phyloP scores from a whole-genome alignment of 2,888 invertebrate genomes.

The Cheilosia urbana region DNA sequence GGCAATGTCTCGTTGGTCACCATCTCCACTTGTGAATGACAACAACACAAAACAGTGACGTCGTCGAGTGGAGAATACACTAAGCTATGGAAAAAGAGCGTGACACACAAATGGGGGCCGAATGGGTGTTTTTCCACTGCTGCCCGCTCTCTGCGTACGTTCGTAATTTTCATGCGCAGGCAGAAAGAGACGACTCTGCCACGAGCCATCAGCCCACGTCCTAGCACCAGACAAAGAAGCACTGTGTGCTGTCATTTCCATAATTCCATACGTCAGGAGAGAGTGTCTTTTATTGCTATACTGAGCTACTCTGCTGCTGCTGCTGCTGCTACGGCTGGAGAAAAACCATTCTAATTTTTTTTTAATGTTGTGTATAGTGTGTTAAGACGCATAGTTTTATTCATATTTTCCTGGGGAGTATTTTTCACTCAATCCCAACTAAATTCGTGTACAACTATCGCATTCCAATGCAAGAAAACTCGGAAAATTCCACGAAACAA shows the following conservation, averaged over 20 bases:
- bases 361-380: slow-evolving; percentile 68
- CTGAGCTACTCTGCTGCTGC: slow-evolving; percentile 47
- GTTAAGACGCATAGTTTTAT: slow-evolving; percentile 53
- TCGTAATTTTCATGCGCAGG: slow-evolving; percentile 71
- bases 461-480: slow-evolving; percentile 60
- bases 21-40: slow-evolving; percentile 51
- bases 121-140: slow-evolving; percentile 68
- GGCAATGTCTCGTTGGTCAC: slow-evolving; percentile 12
- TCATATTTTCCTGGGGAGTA: slow-evolving; percentile 37
- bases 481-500: slow-evolving; percentile 67
- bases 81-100: slow-evolving; percentile 55
- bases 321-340: slow-evolving; percentile 63
- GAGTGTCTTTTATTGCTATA: slow-evolving; percentile 61
- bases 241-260: slow-evolving; percentile 64
- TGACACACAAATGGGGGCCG: slow-evolving; percentile 69
- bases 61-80: slow-evolving; percentile 37
- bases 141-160: slow-evolving; percentile 61
- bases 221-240: slow-evolving; percentile 67
- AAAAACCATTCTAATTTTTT: slow-evolving; percentile 66
- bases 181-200: slow-evolving; percentile 71
- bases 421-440: slow-evolving; percentile 42
- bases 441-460: slow-evolving; percentile 51
- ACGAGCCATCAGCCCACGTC: slow-evolving; percentile 27
- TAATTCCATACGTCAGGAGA: slow-evolving; percentile 72
- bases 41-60: slow-evolving; percentile 55